Conservation (phyloP, 1,140 invertebrate genomes). For the Rhopalosiphum maidis region DNA sequence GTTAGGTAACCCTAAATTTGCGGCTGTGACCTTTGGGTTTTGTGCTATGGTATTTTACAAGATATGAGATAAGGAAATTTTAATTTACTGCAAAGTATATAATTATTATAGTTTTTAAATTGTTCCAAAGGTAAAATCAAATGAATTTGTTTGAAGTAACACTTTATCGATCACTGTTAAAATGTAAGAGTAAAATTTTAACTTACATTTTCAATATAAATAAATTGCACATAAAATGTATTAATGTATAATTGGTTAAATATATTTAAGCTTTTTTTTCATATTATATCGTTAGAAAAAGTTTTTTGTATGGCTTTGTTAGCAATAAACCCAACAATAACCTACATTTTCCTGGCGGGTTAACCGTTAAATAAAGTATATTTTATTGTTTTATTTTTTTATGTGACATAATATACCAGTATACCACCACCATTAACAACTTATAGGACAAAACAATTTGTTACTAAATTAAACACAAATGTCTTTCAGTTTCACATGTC, state of each 20-base stretch:
- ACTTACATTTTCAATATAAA: neutral
- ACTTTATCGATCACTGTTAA: neutral
- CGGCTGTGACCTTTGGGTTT: neutral
- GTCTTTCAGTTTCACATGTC: neutral
- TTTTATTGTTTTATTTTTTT: conserved; percentile 31
- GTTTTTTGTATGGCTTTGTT: neutral
- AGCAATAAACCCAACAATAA: neutral
- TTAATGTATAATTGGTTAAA: neutral
- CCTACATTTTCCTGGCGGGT: conserved; percentile 12
- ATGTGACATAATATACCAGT: neutral
- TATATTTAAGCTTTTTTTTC: neutral
- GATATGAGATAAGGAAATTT: neutral
- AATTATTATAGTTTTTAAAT: conserved; percentile 6
- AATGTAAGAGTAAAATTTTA: neutral
- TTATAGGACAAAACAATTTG: neutral
- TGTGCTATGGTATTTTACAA: neutral
- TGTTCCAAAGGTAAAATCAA: neutral
- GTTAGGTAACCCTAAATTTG: neutral
- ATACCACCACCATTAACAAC: neutral
- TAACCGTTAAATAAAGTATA: conserved; percentile 28
- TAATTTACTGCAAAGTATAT: neutral
- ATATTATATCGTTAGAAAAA: neutral
- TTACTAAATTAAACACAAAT: neutral
- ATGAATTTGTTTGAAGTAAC: too few species aligned
- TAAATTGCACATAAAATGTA: neutral